phyloP scores from a whole-genome alignment of 64 coral and sea anemone species.

The Porites lutea region DNA sequence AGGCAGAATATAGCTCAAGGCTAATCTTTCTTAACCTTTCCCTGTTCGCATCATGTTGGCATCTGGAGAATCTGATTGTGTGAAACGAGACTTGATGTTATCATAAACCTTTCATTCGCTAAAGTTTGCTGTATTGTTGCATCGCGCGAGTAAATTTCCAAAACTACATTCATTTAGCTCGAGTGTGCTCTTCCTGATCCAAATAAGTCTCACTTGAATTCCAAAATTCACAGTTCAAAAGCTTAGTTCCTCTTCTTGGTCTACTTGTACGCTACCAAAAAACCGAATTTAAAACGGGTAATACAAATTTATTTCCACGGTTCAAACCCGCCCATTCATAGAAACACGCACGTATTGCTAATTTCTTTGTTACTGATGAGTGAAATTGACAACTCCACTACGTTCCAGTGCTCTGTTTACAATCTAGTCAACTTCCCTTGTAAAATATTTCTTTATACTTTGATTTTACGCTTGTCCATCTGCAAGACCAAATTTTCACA shows the following conservation, averaged over 20 bases:
- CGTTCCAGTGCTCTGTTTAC: too few species aligned
- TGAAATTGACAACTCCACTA: not conserved
- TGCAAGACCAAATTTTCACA: not conserved
- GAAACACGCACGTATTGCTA: not conserved
- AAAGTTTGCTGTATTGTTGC: not conserved
- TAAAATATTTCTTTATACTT: not conserved
- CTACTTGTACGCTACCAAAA: too few species aligned
- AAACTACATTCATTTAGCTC: too few species aligned
- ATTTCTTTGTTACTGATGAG: constrained; percentile 4
- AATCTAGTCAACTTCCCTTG: not conserved
- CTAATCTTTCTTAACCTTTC: not conserved
- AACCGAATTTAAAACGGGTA: not conserved
- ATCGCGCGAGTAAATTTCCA: too few species aligned
- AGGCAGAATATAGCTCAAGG: not conserved
- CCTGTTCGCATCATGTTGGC: not conserved
- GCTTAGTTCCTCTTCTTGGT: not conserved
- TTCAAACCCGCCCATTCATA: constrained; percentile 34
- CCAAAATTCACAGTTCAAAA: not conserved
- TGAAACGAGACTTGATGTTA: not conserved
- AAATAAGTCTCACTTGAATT: not conserved
- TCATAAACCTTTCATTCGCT: not conserved
- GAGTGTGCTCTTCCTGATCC: not conserved
- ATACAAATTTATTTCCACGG: not conserved
- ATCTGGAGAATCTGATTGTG: constrained; percentile 18
- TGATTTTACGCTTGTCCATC: not conserved